phyloP scores from a whole-genome alignment of 2,888 invertebrate genomes.

The Hypercompe scribonia region DNA sequence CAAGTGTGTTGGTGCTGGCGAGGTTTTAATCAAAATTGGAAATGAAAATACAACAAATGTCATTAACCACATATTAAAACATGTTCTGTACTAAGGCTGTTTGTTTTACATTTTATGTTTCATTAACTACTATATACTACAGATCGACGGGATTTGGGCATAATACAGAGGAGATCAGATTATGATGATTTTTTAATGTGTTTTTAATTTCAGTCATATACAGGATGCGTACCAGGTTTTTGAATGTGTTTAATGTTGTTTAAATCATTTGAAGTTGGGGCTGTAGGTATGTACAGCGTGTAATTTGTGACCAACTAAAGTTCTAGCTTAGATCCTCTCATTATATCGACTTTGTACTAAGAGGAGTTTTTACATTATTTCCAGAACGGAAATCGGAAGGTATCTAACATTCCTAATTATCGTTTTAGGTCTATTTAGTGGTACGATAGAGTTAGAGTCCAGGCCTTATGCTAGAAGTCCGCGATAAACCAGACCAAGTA shows the following conservation, averaged over 20 bases:
- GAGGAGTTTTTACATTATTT: too few species aligned
- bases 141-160: background rate
- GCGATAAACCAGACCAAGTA: background rate
- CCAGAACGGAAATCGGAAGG: too few species aligned
- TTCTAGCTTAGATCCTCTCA: too few species aligned
- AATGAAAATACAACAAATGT: constrained; percentile 13
- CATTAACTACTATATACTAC: background rate
- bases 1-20: constrained; percentile 60
- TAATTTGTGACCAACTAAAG: too few species aligned
- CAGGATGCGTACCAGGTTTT: background rate
- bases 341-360: too few species aligned
- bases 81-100: background rate
- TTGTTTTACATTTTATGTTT: background rate
- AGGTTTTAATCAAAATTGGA: constrained; percentile 9
- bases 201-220: constrained; percentile 32
- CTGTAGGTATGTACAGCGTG: too few species aligned
- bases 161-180: background rate
- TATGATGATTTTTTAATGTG: constrained; percentile 37
- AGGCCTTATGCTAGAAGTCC: background rate
- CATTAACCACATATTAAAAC: constrained; percentile 17
- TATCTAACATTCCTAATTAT: too few species aligned
- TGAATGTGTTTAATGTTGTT: constrained; percentile 6
- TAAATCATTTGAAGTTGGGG: background rate
- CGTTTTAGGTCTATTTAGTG: too few species aligned
- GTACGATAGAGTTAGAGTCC: too few species aligned